Evolutionary conservation across 2,797 vertebrate species (phyloP).

Genomic region (Aeoliscus strigatus): DNA sequence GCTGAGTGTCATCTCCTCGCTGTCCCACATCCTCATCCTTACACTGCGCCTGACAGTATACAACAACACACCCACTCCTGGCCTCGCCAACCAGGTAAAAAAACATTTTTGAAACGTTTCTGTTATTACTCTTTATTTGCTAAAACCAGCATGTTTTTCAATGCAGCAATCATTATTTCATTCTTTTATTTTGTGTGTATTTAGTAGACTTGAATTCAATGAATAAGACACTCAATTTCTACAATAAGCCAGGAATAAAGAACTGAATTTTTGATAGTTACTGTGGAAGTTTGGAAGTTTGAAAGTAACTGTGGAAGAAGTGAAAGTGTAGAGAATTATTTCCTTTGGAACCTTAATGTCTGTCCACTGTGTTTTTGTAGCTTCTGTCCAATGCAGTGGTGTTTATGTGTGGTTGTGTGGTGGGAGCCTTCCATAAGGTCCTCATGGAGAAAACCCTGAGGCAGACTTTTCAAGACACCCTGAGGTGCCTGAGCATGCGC

Average conservation of each 20-base stretch:
- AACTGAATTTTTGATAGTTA: too few species aligned
- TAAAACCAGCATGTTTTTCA: too few species aligned
- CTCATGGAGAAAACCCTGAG: constrained; percentile 89
- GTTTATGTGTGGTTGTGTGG: constrained; percentile 86
- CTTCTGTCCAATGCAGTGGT: constrained; percentile 85
- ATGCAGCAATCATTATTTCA: too few species aligned
- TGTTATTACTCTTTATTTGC: too few species aligned
- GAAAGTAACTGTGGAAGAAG: too few species aligned
- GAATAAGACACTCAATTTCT: too few species aligned
- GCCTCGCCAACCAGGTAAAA: constrained; percentile 74
- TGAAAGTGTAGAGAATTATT: too few species aligned
- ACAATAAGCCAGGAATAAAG: too few species aligned
- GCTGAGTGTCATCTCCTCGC: constrained; percentile 78
- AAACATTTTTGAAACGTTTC: background rate
- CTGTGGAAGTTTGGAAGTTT: too few species aligned
- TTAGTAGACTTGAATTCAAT: too few species aligned
- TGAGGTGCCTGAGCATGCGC: constrained; percentile 87
- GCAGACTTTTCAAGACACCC: constrained; percentile 88
- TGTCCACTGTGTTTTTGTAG: constrained; percentile 58
- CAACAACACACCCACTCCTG: accelerated
- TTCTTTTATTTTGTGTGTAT: too few species aligned
- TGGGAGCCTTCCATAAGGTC: constrained; percentile 92
- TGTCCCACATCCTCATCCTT: constrained; percentile 84
- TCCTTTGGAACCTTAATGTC: too few species aligned
- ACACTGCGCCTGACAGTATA: constrained; percentile 53